These are phyloP conservation scores for Paramormyrops kingsleyae DNA, from an alignment of 2,113 vertebrate genomes.

Conservation along the genomic window DNA sequence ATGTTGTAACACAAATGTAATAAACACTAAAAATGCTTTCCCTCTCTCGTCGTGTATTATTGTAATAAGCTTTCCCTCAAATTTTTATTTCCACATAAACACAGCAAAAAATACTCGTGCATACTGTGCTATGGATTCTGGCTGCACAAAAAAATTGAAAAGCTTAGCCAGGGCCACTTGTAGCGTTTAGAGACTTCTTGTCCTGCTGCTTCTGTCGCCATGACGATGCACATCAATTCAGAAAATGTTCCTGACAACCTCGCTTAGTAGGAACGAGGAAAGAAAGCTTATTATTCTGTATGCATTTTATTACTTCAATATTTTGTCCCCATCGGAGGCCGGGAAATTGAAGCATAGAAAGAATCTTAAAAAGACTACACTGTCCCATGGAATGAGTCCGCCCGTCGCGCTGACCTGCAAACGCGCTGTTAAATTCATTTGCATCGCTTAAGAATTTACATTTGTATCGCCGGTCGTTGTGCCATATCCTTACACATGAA, in stretches of 20 bases:
- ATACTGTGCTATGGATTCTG: not conserved
- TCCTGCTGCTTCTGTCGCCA: conserved; percentile 53
- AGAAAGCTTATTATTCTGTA: conserved; percentile 29
- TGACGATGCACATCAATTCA: conserved; percentile 58
- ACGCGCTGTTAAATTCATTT: not conserved
- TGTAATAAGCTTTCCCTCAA: not conserved
- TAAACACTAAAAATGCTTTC: not conserved
- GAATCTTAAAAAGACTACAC: not conserved
- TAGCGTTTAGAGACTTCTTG: conserved; percentile 39
- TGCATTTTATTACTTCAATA: conserved; percentile 11
- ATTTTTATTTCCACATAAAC: not conserved
- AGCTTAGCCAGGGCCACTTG: not conserved
- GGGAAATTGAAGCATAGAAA: not conserved
- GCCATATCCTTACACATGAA: not conserved
- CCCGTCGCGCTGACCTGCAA: not conserved
- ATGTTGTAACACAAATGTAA: not conserved
- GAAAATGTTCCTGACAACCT: conserved; percentile 52
- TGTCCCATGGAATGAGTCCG: not conserved
- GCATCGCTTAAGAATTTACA: conserved; percentile 18
- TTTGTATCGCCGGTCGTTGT: conserved; percentile 3
- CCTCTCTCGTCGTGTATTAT: not conserved
- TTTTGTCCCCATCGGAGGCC: conserved; percentile 4
- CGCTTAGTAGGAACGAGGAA: conserved; percentile 33
- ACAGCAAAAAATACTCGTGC: not conserved
- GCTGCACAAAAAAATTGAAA: not conserved